Conservation (phyloP, 2,113 vertebrate genomes). For the Sturnus vulgaris region DNA sequence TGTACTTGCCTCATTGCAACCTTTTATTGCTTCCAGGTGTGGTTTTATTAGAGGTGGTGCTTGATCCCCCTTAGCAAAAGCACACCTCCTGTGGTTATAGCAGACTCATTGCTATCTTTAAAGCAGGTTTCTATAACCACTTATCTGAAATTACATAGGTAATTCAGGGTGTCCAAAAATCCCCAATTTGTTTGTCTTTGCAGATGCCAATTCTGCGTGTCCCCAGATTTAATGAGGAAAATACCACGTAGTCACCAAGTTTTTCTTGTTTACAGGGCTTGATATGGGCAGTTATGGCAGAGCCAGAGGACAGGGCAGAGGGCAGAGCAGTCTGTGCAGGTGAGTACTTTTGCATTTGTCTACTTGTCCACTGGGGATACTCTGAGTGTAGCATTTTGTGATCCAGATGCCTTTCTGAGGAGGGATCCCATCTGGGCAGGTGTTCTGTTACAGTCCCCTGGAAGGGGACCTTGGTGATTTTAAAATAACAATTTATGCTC, state of each 20-base stretch:
- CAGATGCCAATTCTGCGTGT: fast-evolving
- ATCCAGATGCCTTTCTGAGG: not conserved
- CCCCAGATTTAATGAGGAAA: not conserved
- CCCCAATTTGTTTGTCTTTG: fast-evolving
- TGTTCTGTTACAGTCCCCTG: not conserved
- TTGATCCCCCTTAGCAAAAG: not conserved
- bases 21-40: not conserved
- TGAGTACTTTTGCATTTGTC: not conserved
- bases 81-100: not conserved
- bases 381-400: fast-evolving
- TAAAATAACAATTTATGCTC: not conserved
- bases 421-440: not conserved
- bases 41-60: not conserved
- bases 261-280: not conserved
- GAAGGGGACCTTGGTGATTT: not conserved
- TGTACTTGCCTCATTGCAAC: not conserved
- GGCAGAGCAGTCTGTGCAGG: not conserved
- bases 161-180: fast-evolving
- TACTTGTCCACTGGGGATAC: not conserved
- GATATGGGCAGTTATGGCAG: not conserved
- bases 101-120: not conserved
- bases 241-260: not conserved
- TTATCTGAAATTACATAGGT: not conserved
- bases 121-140: not conserved
- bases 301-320: fast-evolving